Evolutionary conservation across 2,888 invertebrate species (phyloP), one percentile per base, ranked within the genome.

Genomic region (Disparrhopalites patrizii): DNA sequence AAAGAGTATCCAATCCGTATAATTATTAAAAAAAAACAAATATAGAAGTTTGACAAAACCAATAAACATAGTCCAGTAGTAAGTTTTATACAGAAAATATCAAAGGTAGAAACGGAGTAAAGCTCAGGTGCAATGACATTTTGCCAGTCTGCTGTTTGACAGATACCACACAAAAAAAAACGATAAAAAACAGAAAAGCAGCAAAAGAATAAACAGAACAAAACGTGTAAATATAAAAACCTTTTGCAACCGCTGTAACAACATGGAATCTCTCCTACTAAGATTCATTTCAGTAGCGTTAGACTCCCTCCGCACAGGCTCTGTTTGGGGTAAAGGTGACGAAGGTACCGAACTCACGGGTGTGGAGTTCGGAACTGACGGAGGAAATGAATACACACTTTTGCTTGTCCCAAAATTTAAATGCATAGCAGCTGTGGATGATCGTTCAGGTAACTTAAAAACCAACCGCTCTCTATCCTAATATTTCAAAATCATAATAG

Each of bases 201-300:
- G 18, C 28, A 23, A 30, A 23, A 18, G 31, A 40, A 38, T 28
- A n/a, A 58, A 51, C 47, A 33, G 58, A 61, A 18, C 40, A 54
- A 61, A 63, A 36, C 52, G 50, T 51, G 55, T 57, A 38, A 30
- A 58, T 27, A 63, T 28, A 56, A 65, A 68, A 70, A 75, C 73
- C 75, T 75, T 75, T 50, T 73, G 73, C 28, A 75, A 69, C 50
- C 75, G 70, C 58, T 68, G 68, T 63, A 75, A 70, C 38, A 71
- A 20, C 20, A 47, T 47, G 8, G 72, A 72, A 47, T 72, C 72
- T 43, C 68, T 58, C 60, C 72, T 61, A 61, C 70, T 38, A 28
- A 36, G 43, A 38, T 33, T 65, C 20, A 43, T 23, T 23, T 62
- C 57, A 43, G 54, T 38, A 33, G 51, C 33, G 38, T 62, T 31